Base-by-base conservation (phyloP, 2,797 vertebrate species). In the Threskiornis aethiopicus region DNA sequence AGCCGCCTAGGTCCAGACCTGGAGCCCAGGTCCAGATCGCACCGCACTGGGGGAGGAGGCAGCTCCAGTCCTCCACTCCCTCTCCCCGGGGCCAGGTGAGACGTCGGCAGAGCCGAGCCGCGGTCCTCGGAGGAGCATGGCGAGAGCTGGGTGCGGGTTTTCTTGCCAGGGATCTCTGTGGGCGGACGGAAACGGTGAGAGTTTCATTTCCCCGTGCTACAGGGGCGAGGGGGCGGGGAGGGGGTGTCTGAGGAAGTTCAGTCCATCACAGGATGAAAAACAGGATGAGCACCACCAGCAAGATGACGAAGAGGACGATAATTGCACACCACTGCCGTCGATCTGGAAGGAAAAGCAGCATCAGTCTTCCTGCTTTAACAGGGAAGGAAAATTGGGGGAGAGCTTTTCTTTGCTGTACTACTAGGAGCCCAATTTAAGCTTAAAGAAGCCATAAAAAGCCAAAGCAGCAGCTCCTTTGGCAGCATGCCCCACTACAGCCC, bases 321-420 rank as follows among this genome's bases (percentile, higher is more conserved):
- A 99, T 99, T 46, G 99, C 99, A 70, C 99, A 99, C 99, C 99
- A 99, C 98, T 99, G 99, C 71, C 99, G 98, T 33, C 99, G 99
- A 97, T 99, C 99, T 99, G 98, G n/a, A 98, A 98, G 86, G 91
- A 72, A 97, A 96, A 72, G 84, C 90, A 10, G 18, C 0, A 10
- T 98, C 75, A 97, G 84, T 21, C 35, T 65, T 77, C 72, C 64
- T 61, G 29, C 13, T 54, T 57, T 18, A 76, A 59, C 4, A 26
- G 11, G 64, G 52, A 55, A 70, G 55, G 61, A 92, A 70, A 78
- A 84, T 1, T 1, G 1, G 12, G 42, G 49, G 12, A 73, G 31
- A 70, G 19, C 55, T 92, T 71, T 89, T 55, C 83, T 58, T 71
- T 1, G 1, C 29, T 42, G 46, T 54, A 14, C 21, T 80, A 17